Conservation (phyloP, 2,888 invertebrate genomes). For the Myathropa florea region DNA sequence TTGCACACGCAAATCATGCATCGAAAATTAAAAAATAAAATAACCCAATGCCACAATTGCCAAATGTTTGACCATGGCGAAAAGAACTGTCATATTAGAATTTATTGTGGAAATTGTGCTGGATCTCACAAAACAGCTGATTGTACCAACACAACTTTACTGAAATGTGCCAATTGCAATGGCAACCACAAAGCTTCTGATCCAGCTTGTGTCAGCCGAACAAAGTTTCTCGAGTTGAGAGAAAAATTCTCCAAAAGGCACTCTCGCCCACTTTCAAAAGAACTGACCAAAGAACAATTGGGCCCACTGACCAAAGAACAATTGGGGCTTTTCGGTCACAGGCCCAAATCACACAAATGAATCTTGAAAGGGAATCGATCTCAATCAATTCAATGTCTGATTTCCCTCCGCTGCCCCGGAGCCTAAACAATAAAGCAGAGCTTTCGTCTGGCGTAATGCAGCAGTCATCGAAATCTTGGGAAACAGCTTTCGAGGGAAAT, state of each 20-base stretch:
- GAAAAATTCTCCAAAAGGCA: neutral
- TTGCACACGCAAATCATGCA: too few relatives aligned
- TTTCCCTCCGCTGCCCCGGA: neutral
- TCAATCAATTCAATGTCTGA: neutral
- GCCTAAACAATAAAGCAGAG: neutral
- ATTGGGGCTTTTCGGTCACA: neutral
- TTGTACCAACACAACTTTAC: constrained; percentile 17
- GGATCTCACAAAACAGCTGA: constrained; percentile 49
- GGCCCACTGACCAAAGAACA: too few relatives aligned
- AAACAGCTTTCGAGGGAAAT: too few relatives aligned
- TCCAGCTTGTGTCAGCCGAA: constrained; percentile 24
- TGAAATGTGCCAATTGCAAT: constrained; percentile 59
- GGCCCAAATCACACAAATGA: too few relatives aligned
- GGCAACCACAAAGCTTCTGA: constrained; percentile 50
- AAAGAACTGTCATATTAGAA: too few relatives aligned
- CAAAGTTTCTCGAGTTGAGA: constrained; percentile 11
- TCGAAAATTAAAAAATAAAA: too few relatives aligned
- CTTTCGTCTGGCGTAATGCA: too few relatives aligned
- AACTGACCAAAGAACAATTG: too few relatives aligned
- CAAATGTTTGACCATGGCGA: too few relatives aligned
- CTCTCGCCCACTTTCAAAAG: neutral
- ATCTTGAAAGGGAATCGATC: neutral
- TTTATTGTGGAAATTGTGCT: too few relatives aligned
- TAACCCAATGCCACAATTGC: too few relatives aligned
- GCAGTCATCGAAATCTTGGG: neutral